Conservation (phyloP, 2,797 vertebrate genomes). For the Pseudomugil gertrudae region DNA sequence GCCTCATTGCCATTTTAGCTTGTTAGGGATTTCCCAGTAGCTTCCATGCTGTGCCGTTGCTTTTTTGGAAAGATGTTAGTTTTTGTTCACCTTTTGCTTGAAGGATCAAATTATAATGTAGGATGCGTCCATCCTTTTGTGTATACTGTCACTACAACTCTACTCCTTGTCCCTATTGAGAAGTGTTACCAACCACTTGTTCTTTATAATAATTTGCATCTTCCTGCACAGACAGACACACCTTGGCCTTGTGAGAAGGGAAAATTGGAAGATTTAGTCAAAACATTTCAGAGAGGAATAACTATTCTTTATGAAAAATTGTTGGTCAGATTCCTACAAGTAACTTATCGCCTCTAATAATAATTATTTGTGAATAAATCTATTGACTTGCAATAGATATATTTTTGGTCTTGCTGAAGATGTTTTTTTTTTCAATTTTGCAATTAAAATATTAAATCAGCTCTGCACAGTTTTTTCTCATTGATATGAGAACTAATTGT, state of each 20-base stretch:
- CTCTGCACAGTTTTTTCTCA: too few species aligned
- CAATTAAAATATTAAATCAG: too few species aligned
- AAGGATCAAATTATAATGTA: slow-evolving; percentile 30
- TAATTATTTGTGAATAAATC: neutral
- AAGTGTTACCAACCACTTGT: neutral
- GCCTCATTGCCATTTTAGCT: slow-evolving; percentile 79
- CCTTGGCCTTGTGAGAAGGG: neutral
- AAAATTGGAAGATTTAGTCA: neutral
- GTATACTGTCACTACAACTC: neutral
- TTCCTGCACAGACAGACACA: neutral
- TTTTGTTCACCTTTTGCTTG: slow-evolving; percentile 44
- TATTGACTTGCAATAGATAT: neutral
- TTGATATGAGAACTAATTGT: too few species aligned
- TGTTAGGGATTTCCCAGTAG: slow-evolving; percentile 75
- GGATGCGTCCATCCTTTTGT: neutral
- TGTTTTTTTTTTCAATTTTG: too few species aligned
- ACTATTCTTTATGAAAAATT: neutral
- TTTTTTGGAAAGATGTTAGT: slow-evolving; percentile 61
- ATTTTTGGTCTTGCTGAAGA: too few species aligned
- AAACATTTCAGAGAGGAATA: neutral
- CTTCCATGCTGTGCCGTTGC: slow-evolving; percentile 74
- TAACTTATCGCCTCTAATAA: neutral
- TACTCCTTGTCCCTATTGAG: neutral
- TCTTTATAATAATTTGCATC: neutral
- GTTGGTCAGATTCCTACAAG: neutral